These are phyloP conservation scores for Alosa alosa DNA, from an alignment of 2,113 vertebrate species.

Conservation along the genomic window DNA sequence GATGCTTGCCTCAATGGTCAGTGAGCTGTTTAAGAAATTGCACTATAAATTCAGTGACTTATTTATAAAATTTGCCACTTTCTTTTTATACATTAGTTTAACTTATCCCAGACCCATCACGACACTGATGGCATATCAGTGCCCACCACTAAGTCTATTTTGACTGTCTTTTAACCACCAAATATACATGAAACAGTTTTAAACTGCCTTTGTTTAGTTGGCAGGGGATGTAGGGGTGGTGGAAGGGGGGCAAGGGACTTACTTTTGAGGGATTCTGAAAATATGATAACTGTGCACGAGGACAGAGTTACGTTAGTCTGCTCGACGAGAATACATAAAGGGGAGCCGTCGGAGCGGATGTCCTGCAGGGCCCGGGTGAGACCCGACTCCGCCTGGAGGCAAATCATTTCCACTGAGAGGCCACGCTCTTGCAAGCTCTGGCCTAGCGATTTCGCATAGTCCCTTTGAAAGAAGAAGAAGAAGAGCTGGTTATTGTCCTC, in stretches of 20 bases:
- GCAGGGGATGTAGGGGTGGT: slow-evolving; percentile 45
- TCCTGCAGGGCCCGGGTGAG: slow-evolving; percentile 74
- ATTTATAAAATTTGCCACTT: neutral
- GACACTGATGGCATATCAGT: neutral
- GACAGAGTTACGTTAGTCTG: slow-evolving; percentile 72
- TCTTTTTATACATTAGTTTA: neutral
- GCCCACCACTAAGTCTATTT: slow-evolving; percentile 19
- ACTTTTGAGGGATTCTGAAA: slow-evolving; percentile 82
- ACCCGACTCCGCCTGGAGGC: slow-evolving; percentile 69
- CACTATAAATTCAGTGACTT: neutral
- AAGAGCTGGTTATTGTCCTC: slow-evolving; percentile 69
- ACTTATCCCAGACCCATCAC: neutral
- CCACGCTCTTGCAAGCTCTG: slow-evolving; percentile 75
- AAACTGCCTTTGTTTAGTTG: slow-evolving; percentile 33
- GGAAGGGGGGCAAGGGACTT: slow-evolving; percentile 64
- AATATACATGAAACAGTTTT: slow-evolving; percentile 19
- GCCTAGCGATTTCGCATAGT: slow-evolving; percentile 75
- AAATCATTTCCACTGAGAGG: slow-evolving; percentile 78
- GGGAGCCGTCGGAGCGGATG: slow-evolving; percentile 74
- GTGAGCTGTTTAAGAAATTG: neutral
- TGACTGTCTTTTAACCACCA: neutral
- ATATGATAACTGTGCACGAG: slow-evolving; percentile 77
- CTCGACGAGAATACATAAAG: slow-evolving; percentile 80
- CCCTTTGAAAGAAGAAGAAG: slow-evolving; percentile 77
- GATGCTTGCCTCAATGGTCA: too few relatives aligned